phyloP scores from a whole-genome alignment of 2,888 invertebrate genomes.

The Brachypterus glaber region DNA sequence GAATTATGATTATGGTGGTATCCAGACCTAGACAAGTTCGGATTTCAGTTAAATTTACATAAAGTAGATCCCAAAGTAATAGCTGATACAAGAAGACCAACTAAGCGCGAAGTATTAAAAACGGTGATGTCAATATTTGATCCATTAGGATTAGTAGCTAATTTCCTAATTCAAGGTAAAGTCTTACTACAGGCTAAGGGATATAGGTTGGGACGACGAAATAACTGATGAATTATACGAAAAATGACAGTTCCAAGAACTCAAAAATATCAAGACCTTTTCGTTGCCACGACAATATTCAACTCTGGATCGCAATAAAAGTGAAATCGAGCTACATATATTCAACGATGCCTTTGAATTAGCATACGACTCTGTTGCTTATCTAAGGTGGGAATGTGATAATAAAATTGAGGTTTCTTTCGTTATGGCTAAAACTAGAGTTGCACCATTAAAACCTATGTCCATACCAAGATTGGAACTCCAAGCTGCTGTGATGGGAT shows the following conservation, averaged over 20 bases:
- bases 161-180: slow-evolving; percentile 20
- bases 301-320: slow-evolving; percentile 8
- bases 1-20: slow-evolving; percentile 19
- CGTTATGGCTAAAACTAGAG: slow-evolving; percentile 7
- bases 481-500: slow-evolving; percentile 3
- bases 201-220: slow-evolving; percentile 19
- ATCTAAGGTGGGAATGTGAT: slow-evolving; percentile 7
- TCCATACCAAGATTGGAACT: no score
- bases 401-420: slow-evolving; percentile 5
- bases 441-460: no score
- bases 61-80: no score
- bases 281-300: slow-evolving; percentile 15
- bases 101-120: slow-evolving; percentile 20
- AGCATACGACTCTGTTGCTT: slow-evolving; percentile 10
- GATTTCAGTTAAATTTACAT: slow-evolving; percentile 15
- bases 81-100: slow-evolving; percentile 16
- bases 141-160: slow-evolving; percentile 24
- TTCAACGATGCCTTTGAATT: slow-evolving; percentile 23
- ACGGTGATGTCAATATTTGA: slow-evolving; percentile 28
- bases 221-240: slow-evolving; percentile 12
- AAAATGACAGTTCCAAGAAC: slow-evolving; percentile 18
- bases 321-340: slow-evolving; percentile 19
- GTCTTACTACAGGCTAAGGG: slow-evolving; percentile 23
- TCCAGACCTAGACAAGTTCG: slow-evolving; percentile 16
- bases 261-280: slow-evolving; percentile 8